Conservation (phyloP, 2,113 vertebrate genomes). For the Motacilla tschutschensis region DNA sequence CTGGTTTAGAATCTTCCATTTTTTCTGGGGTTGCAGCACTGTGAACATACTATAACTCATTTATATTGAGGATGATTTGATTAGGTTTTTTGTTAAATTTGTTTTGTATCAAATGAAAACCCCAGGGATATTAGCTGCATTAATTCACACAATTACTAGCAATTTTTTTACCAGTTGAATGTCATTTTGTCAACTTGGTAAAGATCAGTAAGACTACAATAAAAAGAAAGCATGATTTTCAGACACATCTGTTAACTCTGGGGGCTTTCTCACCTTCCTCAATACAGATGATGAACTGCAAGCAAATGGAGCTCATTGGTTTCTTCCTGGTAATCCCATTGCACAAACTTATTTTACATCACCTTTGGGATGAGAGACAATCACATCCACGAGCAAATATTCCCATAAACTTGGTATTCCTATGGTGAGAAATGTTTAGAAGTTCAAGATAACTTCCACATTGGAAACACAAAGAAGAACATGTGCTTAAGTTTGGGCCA, state of each 20-base stretch:
- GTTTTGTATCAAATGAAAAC: not conserved
- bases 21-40: not conserved
- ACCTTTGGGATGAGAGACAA: not conserved
- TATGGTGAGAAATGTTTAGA: not conserved
- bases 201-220: not conserved
- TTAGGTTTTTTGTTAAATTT: not conserved
- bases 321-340: not conserved
- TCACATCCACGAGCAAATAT: not conserved
- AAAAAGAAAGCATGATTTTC: not conserved
- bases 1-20: not conserved
- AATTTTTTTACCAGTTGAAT: constrained; percentile 18
- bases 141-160: not conserved
- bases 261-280: not conserved
- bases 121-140: not conserved
- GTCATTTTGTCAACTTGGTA: not conserved
- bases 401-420: not conserved
- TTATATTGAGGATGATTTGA: not conserved
- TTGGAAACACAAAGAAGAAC: not conserved
- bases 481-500: not conserved
- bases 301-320: not conserved
- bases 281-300: not conserved
- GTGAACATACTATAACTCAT: not conserved
- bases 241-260: not conserved
- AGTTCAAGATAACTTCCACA: not conserved
- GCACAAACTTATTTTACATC: not conserved